Base-by-base conservation (phyloP, 2,888 invertebrate species). In the Erpobdella octoculata region DNA sequence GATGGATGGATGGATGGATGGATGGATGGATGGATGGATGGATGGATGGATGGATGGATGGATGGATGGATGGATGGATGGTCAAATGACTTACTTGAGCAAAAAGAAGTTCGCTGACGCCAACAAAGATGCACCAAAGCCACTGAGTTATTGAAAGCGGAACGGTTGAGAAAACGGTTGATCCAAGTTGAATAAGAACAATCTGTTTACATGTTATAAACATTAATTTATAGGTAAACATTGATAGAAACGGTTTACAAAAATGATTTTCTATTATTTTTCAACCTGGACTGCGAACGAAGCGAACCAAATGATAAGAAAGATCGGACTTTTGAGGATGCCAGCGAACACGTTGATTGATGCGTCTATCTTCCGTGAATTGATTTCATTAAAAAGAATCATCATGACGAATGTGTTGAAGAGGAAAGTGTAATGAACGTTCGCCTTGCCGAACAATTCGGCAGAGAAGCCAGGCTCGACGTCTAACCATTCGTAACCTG, bases 321-420 rank as follows among this genome's bases (percentile, higher is more conserved):
- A 71, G 46, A 41, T 25, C 6, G 64, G 71, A 38, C 71, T 64
- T 9, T 59, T 28, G 18, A 15, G 8, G 15, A 71, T n/a, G 28
- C 71, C 71, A 21, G 64, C 46, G 71, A 71, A 71, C 46, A 71
- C 62, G 38, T 71, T 71, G 25, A 41, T 37, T 31, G n/a, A 33
- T 28, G 36, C 48, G 31, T 71, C 71, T 25, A 71, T 62, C 46
- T 71, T 71, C 38, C 71, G 31, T 15, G 64, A 58, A 46, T 64
- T 64, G 71, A 71, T 71, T 64, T 71, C 71, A 33, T 71, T 71
- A 64, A 64, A 71, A 8, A 71, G 37, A 48, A 64, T 71, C 71
- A 64, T 71, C 71, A 71, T 62, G 46, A 71, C 71, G 33, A 71
- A 71, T 5, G 71, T 33, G 18, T 71, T 71, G 71, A 71, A 71